A percentile compares a stretch with the other conserved stretches of the same genome.
These are phyloP conservation scores for Pollenia griseotomentosa DNA, from an alignment of 2,888 invertebrate species.

Conservation along the genomic window DNA sequence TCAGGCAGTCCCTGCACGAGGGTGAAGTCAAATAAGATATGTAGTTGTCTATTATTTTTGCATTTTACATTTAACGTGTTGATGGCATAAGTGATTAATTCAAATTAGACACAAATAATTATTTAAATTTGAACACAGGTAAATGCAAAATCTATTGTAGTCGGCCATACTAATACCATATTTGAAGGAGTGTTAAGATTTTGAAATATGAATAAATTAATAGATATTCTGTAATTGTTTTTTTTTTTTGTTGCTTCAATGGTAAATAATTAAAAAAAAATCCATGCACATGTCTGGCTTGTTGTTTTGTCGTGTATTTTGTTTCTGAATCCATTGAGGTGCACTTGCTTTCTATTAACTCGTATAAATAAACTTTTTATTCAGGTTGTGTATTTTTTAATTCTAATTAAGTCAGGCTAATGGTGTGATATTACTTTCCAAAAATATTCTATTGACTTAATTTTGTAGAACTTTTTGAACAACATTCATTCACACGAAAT, in stretches of 20 bases:
- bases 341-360: conserved; percentile 38
- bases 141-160: conserved; percentile 41
- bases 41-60: conserved; percentile 44
- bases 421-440: background rate
- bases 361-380: background rate
- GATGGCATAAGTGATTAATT: conserved; percentile 64
- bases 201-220: conserved; percentile 33
- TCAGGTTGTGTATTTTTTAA: background rate
- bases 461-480: background rate
- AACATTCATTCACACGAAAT: background rate
- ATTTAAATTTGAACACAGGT: conserved; percentile 6
- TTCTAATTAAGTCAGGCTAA: background rate
- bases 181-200: conserved; percentile 59
- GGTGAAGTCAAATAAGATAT: conserved; percentile 53
- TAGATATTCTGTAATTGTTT: background rate
- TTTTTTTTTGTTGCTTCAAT: conserved; percentile 7
- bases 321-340: conserved; percentile 21
- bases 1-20: conserved; percentile 41
- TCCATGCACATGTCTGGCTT: conserved; percentile 30
- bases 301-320: conserved; percentile 25
- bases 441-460: background rate
- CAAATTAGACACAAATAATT: conserved; percentile 27
- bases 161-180: conserved; percentile 6
- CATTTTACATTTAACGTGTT: conserved; percentile 48
- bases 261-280: conserved; percentile 36